These are phyloP conservation scores for Lycia hirtaria DNA, from an alignment of 2,888 invertebrate genomes.

Conservation along the genomic window DNA sequence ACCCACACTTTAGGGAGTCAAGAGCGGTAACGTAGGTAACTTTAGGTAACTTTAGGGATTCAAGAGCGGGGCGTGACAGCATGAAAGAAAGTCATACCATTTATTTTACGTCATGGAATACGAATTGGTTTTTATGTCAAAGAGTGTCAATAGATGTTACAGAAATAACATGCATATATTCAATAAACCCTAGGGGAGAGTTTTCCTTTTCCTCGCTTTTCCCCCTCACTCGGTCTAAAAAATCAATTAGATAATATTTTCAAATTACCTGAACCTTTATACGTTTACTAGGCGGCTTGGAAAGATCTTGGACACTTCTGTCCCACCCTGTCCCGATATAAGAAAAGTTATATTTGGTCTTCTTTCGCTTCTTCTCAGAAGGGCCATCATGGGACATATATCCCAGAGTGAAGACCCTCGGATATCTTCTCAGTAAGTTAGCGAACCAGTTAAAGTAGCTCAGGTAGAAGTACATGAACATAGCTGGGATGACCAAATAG, in stretches of 20 bases:
- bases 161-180: no score
- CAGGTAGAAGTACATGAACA: constrained; percentile 56
- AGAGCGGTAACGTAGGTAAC: no score
- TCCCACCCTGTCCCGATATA: constrained; percentile 60
- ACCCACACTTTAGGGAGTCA: no score
- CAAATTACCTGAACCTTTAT: constrained; percentile 53
- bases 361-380: constrained; percentile 50
- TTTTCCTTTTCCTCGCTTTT: no score
- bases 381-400: constrained; percentile 62
- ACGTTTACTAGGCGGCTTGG: constrained; percentile 40
- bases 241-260: background rate
- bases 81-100: no score
- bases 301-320: constrained; percentile 39
- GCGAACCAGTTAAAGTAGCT: constrained; percentile 58
- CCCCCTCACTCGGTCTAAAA: no score
- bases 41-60: no score
- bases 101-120: no score
- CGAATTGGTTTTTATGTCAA: no score
- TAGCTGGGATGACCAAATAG: constrained; percentile 52
- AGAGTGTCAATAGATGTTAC: no score
- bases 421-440: constrained; percentile 55
- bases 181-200: no score
- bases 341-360: constrained; percentile 52
- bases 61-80: no score
- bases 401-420: constrained; percentile 57